Evolutionary conservation across 2,113 vertebrate genomes (phyloP), one percentile per base, ranked within the genome.

Genomic region (Asarcornis scutulata): DNA sequence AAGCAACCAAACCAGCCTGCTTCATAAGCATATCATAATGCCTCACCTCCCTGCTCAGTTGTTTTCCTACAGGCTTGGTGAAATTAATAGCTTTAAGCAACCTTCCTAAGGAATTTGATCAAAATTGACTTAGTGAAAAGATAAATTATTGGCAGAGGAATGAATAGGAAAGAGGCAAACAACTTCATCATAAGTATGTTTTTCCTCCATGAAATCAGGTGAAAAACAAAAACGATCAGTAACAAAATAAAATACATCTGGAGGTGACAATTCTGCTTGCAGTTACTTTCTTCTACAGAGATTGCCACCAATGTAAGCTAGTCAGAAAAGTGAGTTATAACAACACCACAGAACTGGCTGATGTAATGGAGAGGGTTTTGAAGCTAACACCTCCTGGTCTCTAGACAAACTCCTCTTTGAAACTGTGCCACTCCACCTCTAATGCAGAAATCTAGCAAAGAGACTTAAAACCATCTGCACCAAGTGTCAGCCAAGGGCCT

Each of bases 1-100:
- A 14, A 40, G 29, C 44, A 52, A 22, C 32, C 42, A 34, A 40
- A 71, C 34, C 29, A 74, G 44, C 7, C 34, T 69, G 32, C 25
- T 56, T 56, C 42, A 1, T 0, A 40, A 40, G 21, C 3, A 7
- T 0, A 2, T 27, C 8, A 4, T 1, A 32, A 31, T 1, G 5
- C 26, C 31, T 34, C 6, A 3, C 14, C 29, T 32, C 40, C 56
- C 66, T 0, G 0, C 50, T 83, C 32, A 16, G 20, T 2, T 40
- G 10, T 44, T 26, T 8, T 8, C 23, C 27, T 27, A 5, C 29
- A 48, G 32, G 26, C 56, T 48, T 3, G 36, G n/a, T 17, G 32
- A 90, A 83, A 59, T 38, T 27, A n/a, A 22, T 17, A 74, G 18
- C 34, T 80, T 69, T 50, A 29, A 86, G 55, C n/a, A 84, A 15